Evolutionary conservation across 2,113 vertebrate genomes (phyloP), one percentile per base, ranked within the genome.

Genomic region (Todiramphus chloris): DNA sequence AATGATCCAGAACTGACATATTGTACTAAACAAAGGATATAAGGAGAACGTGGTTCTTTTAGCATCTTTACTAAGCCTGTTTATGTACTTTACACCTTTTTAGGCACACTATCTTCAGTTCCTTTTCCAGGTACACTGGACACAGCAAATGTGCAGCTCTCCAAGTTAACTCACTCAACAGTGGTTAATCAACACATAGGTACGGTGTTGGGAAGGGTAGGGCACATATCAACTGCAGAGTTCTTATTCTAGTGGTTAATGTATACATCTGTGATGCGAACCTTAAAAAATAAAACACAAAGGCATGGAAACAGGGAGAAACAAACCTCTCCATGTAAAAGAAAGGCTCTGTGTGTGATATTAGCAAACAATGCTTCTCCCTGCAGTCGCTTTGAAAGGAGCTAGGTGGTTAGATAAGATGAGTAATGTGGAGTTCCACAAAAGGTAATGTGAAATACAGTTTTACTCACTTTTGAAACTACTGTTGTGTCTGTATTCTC

Each of bases 131-230:
- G 23, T 44, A 79, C 11, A 3, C 43, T 23, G 27, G 37, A 33
- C 39, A 56, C 4, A 60, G 21, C 63, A 75, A 18, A 33, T 2
- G 19, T 30, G 16, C 48, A 50, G 41, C 21, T 63, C n/a, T 70
- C 24, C 5, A 1, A 58, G 17, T 68, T 77, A 17, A 5, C 48
- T 17, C 43, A 72, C 44, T 37, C 60, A 35, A 53, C 27, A 21
- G 21, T 37, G 21, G 58, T 33, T 64, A 35, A 31, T 17, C 12
- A 55, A 15, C 14, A 77, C 20, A 18, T 0, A 21, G 0, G 2
- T 27, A 41, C 4, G 5, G 9, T 55, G 25, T 68, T 10, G 62
- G 27, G 35, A 62, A 44, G 63, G 17, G 39, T 62, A 76, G 19
- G 28, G 66, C 17, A 39, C 7, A 0, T 3, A 50, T 31, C 24